These are phyloP conservation scores for Phycodurus eques DNA, from an alignment of 2,113 vertebrate genomes.

Conservation along the genomic window DNA sequence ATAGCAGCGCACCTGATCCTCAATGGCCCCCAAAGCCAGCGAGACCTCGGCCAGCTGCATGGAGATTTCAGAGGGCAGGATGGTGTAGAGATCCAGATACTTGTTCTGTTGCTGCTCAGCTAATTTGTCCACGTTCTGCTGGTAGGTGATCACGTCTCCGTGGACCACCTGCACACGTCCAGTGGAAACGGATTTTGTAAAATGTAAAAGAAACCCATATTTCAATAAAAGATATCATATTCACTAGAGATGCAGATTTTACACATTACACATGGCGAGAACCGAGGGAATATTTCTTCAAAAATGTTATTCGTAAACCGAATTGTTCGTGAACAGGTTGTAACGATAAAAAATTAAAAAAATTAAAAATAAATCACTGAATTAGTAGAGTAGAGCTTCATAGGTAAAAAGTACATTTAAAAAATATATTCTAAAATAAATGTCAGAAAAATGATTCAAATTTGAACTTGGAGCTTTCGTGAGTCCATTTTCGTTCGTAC, in stretches of 20 bases:
- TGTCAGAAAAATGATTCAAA: not conserved
- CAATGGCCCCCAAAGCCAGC: constrained; percentile 80
- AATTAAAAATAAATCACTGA: not conserved
- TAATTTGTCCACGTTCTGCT: constrained; percentile 85
- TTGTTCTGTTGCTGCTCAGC: constrained; percentile 92
- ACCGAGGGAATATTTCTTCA: too few species aligned
- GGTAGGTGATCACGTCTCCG: constrained; percentile 78
- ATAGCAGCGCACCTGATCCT: constrained; percentile 80
- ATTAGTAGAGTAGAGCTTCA: not conserved
- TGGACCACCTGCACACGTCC: constrained; percentile 75
- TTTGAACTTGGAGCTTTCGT: not conserved
- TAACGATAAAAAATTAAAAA: not conserved
- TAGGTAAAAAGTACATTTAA: too few species aligned
- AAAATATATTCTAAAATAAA: too few species aligned
- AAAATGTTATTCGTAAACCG: too few species aligned
- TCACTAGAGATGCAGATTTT: too few species aligned
- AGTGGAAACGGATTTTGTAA: not conserved
- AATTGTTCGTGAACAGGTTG: too few species aligned
- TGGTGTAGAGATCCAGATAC: constrained; percentile 85
- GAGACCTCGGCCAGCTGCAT: constrained; percentile 88
- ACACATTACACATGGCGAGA: too few species aligned
- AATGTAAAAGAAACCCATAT: not conserved
- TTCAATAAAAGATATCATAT: not conserved
- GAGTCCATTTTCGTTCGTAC: constrained; percentile 56
- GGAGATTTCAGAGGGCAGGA: constrained; percentile 87